Percentiles rank a stretch among this genome's conserved stretches.
These are phyloP conservation scores for Uria aalge DNA, from an alignment of 2,113 vertebrate species.

Conservation along the genomic window DNA sequence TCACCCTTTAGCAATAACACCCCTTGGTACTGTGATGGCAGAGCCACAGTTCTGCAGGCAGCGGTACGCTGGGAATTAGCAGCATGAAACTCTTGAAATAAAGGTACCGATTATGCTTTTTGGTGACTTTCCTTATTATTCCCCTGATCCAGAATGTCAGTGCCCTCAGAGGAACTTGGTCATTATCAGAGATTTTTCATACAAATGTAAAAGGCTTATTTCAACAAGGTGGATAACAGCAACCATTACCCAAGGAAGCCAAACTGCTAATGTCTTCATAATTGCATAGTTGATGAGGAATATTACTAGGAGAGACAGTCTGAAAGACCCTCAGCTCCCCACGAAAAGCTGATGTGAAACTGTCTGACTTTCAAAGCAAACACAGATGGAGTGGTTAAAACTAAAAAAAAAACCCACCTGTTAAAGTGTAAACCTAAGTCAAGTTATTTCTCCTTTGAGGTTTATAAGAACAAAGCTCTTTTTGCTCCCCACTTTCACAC, in stretches of 20 bases:
- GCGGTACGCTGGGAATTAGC: background rate
- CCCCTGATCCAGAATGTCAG: background rate
- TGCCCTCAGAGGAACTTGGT: background rate
- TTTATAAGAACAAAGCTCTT: background rate
- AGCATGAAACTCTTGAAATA: background rate
- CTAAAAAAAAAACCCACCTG: background rate
- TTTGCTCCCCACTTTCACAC: background rate
- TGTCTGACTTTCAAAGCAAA: background rate
- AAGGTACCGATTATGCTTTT: fast-evolving
- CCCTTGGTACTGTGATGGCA: background rate
- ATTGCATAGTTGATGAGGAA: background rate
- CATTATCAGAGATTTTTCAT: background rate
- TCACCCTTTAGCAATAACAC: background rate
- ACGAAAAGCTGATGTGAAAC: background rate
- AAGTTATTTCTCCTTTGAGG: background rate
- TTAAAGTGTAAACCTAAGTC: background rate
- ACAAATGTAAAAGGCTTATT: background rate
- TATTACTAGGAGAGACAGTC: background rate
- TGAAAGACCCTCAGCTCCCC: background rate
- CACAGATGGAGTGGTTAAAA: background rate
- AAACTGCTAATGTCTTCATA: background rate
- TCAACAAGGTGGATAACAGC: background rate
- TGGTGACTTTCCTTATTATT: background rate
- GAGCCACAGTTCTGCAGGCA: background rate
- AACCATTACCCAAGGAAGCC: background rate